Base-by-base conservation (phyloP, 2,797 vertebrate genomes). In the Sebastes trivittatus region DNA sequence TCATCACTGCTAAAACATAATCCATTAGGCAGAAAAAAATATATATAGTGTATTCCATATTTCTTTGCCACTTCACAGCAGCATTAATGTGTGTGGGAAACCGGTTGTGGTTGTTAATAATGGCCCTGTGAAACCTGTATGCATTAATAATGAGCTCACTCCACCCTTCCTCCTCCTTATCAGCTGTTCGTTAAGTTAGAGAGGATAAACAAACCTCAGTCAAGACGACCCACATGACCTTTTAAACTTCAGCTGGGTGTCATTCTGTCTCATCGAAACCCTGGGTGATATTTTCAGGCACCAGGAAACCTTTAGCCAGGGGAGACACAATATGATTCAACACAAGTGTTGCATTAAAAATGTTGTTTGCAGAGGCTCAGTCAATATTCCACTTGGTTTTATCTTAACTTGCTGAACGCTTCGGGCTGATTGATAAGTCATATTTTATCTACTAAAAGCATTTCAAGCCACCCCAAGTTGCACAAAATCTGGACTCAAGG, bases 361-460 rank as follows among this genome's bases (percentile, higher is more conserved):
- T 67, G 80, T 65, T 79, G 62, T 84, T 27, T 87, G 79, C 56
- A 63, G 79, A 79, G 77, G 23, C 72, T 67, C 61, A 49, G 73
- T 87, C 89, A 89, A 84, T 86, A 87, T 82, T 81, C 74, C 81
- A 80, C 77, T 88, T 77, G 62, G 84, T 63, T 90, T 90, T 78
- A 89, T 91, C 80, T 81, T 82, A 82, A 82, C 67, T 63, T 72
- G 36, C 74, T 71, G 49, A 83, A 88, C 55, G 73, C 77, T 74
- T 77, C 10, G 2, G 72, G 78, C 63, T 89, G 86, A 93, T 84
- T 88, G 86, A 91, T 87, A 30, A 49, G 69, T 32, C 25, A 62
- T 49, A 56, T 86, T 92, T 90, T 85, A 91, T 91, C 85, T 79
- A 78, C 71, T 75, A 30, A 88, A 88, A 88, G 77, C 66, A 87